A percentile compares a stretch with the other conserved stretches of the same genome.
phyloP scores from a whole-genome alignment of 1,140 invertebrate species.

The Nephotettix cincticeps region DNA sequence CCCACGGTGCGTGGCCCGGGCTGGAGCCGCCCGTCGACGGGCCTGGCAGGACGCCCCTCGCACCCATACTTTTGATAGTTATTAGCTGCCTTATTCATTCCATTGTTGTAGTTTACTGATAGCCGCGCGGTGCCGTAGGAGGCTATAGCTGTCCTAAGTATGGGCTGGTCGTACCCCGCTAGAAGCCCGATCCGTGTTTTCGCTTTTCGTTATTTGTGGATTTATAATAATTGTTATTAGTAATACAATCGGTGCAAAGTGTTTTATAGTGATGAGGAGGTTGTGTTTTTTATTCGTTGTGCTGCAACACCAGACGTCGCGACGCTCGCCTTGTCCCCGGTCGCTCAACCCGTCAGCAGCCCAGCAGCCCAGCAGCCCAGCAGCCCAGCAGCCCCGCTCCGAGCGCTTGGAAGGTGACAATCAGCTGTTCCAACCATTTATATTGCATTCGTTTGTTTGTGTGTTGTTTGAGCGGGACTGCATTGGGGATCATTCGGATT shows the following conservation, averaged over 20 bases:
- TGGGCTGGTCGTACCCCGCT: not conserved
- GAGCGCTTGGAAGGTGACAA: conserved; percentile 23
- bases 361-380: not conserved
- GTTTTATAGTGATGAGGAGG: conserved; percentile 25
- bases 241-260: conserved; percentile 26
- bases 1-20: no score
- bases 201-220: conserved; percentile 23
- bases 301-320: conserved; percentile 1
- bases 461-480: not conserved
- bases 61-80: conserved; percentile 11
- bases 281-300: conserved; percentile 25
- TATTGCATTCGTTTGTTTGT: conserved; percentile 12
- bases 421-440: conserved; percentile 18
- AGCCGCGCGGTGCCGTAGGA: not conserved
- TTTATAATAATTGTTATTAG: conserved; percentile 23
- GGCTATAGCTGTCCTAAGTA: conserved; percentile 9
- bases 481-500: not conserved
- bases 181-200: not conserved
- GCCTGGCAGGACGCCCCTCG: not conserved
- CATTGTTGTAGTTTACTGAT: not conserved
- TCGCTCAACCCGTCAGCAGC: conserved; percentile 1
- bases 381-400: not conserved
- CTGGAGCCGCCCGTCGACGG: no score
- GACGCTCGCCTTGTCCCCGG: not conserved
- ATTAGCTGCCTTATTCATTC: conserved; percentile 18